Evolutionary conservation across 1,140 invertebrate species (phyloP), one percentile per base, ranked within the genome.

Genomic region (Caerostris darwini): DNA sequence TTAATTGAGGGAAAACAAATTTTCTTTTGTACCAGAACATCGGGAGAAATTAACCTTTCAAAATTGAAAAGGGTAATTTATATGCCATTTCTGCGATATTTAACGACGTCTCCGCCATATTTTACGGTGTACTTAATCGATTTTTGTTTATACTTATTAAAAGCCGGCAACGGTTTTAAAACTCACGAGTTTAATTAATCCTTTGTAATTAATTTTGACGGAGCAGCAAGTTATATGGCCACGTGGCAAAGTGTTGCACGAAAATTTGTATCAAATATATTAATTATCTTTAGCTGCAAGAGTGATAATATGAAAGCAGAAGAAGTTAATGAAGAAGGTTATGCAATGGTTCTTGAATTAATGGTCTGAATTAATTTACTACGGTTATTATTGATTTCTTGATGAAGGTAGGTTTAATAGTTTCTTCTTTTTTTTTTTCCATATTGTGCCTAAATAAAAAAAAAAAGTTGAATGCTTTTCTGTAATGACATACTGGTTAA

Each of bases 51-150:
- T 85, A 85, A 85, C 82, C 54, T 57, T 57, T 85, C 82, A 85
- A 85, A 58, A 17, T 19, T 57, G 82, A 34, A 85, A 83, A 85
- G 56, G 19, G 82, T 85, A 85, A 85, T 85, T 85, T 58, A 85
- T 85, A 85, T n/a, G 17, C 82, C 57, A 56, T 17, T 85, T 56
- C 57, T 19, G 54, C 7, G 7, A 19, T 85, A 85, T 85, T 19
- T 58, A 54, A 14, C 17, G 82, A 56, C 53, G 17, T 8, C 19
- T 7, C 12, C 53, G 54, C n/a, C n/a, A 57, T 19, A 85, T 34
- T 85, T 85, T 85, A 56, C 57, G 54, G 6, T 19, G 17, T 85
- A 58, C n/a, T 58, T 57, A 8, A n/a, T n/a, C n/a, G n/a, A n/a
- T n/a, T n/a, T n/a, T n/a, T n/a, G n/a, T n/a, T n/a, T n/a, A n/a